Evolutionary conservation across 2,797 vertebrate species (phyloP).

Genomic region (Trematomus bernacchii): DNA sequence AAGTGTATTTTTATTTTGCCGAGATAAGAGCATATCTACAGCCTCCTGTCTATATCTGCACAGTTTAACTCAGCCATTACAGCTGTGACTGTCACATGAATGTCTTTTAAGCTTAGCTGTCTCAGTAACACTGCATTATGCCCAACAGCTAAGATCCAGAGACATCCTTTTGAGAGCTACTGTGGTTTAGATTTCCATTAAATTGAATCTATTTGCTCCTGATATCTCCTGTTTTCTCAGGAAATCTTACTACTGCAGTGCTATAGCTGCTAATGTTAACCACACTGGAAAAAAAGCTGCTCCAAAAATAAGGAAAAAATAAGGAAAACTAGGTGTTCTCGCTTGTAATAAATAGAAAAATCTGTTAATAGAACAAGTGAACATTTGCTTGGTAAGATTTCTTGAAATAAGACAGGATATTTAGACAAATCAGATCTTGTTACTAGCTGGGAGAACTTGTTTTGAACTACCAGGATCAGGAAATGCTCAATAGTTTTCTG

Average conservation of each 20-base stretch:
- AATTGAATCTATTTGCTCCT: not conserved
- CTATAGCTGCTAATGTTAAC: not conserved
- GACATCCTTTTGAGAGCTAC: not conserved
- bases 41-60: not conserved
- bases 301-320: no score
- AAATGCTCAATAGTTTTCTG: no score
- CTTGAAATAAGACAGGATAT: no score
- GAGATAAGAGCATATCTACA: not conserved
- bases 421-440: no score
- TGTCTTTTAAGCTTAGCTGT: not conserved
- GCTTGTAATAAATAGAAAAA: no score
- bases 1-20: not conserved
- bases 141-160: not conserved
- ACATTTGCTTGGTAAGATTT: no score
- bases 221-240: not conserved
- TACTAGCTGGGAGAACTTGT: no score
- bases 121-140: not conserved
- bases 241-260: not conserved
- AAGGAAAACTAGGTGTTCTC: no score
- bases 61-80: not conserved
- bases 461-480: no score
- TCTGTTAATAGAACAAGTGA: no score
- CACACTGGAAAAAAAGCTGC: no score
- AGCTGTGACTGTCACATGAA: not conserved
- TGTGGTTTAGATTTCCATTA: not conserved